These are phyloP conservation scores for Eucidaris tribuloides DNA, from an alignment of 35 echinoderm and acorn worm species.

Conservation along the genomic window DNA sequence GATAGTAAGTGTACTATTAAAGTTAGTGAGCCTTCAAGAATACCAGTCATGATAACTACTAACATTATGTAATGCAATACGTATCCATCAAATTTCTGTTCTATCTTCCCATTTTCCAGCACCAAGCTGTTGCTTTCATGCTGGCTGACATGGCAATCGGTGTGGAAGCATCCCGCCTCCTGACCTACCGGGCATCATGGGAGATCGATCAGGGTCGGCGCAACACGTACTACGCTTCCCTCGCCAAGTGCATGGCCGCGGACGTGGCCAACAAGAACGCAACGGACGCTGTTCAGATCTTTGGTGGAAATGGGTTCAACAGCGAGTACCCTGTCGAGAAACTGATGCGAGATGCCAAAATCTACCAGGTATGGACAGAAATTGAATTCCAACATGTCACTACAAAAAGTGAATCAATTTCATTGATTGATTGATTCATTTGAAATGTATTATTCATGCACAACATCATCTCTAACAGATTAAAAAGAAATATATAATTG, in stretches of 20 bases:
- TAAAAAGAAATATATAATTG: no score
- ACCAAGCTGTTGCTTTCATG: conserved; percentile 90
- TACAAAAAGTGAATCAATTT: no score
- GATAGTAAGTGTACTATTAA: no score
- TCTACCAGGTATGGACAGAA: conserved; percentile 96
- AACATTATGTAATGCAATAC: no score
- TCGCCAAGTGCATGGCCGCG: conserved; percentile 82
- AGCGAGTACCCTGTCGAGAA: conserved; percentile 97
- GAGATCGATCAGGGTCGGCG: conserved; percentile 81
- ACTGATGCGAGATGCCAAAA: conserved; percentile 98
- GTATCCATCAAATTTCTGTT: no score
- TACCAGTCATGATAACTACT: no score
- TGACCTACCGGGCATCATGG: conserved; percentile 76
- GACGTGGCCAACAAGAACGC: conserved; percentile 92
- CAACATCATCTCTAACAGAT: no score
- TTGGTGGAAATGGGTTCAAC: conserved; percentile 96
- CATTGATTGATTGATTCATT: no score
- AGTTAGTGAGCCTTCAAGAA: no score
- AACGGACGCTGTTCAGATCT: conserved; percentile 90
- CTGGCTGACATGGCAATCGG: conserved; percentile 96
- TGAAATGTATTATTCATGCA: no score
- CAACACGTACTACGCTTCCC: conserved; percentile 95
- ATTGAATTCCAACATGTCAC: no score
- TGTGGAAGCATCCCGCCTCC: conserved; percentile 71
- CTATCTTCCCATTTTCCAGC: no score